Evolutionary conservation across 1,140 invertebrate genomes (phyloP), one percentile per base, ranked within the genome.

Genomic region (Drosophila cardini): DNA sequence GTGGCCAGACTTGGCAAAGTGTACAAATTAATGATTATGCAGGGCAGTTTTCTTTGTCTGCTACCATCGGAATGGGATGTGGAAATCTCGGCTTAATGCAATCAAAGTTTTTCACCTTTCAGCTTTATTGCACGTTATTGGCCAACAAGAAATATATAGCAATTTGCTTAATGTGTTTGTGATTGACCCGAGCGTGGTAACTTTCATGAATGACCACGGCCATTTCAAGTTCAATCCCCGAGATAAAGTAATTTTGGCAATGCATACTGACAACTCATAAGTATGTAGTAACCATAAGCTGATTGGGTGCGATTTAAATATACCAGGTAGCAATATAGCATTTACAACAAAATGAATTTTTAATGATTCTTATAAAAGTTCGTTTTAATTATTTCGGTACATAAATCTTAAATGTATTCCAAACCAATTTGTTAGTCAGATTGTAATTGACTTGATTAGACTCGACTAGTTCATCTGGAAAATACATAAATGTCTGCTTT

Each of bases 1-100:
- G 78, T 85, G 82, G 63, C 40, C n/a, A 50, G 36, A 65, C 62
- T 56, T 40, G 10, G 69, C 56, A 69, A 78, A 82, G 56, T 78
- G 75, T 52, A 52, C 71, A 76, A 87, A 87, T 86, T 87, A 87
- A 86, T 86, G 82, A 87, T 82, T 87, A 87, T 76, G 65, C 65
- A 43, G 69, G 55, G 40, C 74, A 52, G 70, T 58, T 71, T 52
- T 45, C 43, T 15, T 46, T 7, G 45, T 9, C 26, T 32, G 38
- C 32, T 61, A 58, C 53, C 32, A 30, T 50, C 42, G 36, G 36
- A 13, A 56, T 36, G 32, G 8, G 52, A 68, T 61, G 62, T 43
- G 72, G 43, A 85, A 86, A 86, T 86, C 83, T 86, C 71, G 18
- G 78, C 62, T 64, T 87, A 76, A 82, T 87, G 76, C 75, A 84